Base-by-base conservation (phyloP, 2,888 invertebrate genomes). In the Cantharis rustica region DNA sequence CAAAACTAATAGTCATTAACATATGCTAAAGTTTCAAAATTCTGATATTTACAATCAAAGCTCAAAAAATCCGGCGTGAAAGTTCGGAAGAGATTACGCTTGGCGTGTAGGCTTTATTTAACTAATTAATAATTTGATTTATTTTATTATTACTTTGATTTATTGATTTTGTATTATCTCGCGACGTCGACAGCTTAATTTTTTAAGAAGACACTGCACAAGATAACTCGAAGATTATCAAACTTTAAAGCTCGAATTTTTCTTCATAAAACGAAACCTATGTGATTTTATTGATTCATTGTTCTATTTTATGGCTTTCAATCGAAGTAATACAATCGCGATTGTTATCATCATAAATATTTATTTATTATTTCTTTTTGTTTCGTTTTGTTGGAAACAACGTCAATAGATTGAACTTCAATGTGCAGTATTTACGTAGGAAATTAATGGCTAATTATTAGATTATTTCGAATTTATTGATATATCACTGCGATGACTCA, bases 91-190 rank as follows among this genome's bases (percentile, higher is more conserved):
- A 47, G 47, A 47, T 47, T 47, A 47, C n/a, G 47, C 47, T n/a
- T 47, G n/a, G 47, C 47, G 47, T 47, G 47, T 47, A 47, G 47
- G 47, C n/a, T 79, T 80, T 80, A 78, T 78, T 73, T 77, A 70
- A 75, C 76, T 79, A 82, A 82, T 82, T 82, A 82, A 81, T 80
- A 80, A 80, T 77, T 79, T 82, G 82, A 82, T 82, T 81, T 82
- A 82, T 82, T 76, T 79, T 80, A 82, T 81, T 80, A 80, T 79
- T 76, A 69, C 72, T 75, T 79, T 82, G 82, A 82, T 81, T 80
- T 80, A 82, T 81, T 66, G 72, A 71, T 71, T 75, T 79, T 64
- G 73, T 76, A 13, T 73, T 64, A 61, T 71, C 69, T 61, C 66
- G 62, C 79, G 80, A 81, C 79, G 75, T 79, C 80, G 81, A 81